A percentile compares a stretch with the other conserved stretches of the same genome.
phyloP scores from a whole-genome alignment of 2,888 invertebrate genomes.

The Drosophila colorata region DNA sequence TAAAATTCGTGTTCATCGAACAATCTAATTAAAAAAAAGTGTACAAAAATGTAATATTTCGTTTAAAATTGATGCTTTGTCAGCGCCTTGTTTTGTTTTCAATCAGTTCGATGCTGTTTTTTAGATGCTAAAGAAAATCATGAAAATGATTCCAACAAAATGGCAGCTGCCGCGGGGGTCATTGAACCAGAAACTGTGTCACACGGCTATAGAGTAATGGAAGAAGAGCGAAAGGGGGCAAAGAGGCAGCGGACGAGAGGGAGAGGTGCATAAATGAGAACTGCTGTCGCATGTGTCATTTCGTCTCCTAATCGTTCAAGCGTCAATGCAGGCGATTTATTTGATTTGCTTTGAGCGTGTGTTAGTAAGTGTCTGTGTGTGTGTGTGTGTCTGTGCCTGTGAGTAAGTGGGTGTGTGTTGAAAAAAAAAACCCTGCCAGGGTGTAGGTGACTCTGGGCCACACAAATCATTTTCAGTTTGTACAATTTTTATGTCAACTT shows the following conservation, averaged over 20 bases:
- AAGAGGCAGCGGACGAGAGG: background rate
- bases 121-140: constrained; percentile 9
- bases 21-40: background rate
- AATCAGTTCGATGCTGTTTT: constrained; percentile 24
- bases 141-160: constrained; percentile 17
- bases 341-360: constrained; percentile 33
- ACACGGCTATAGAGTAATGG: constrained; percentile 1
- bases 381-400: constrained; percentile 1
- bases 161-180: constrained; percentile 24
- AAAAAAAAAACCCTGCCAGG: constrained; percentile 10
- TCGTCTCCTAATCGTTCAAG: constrained; percentile 49
- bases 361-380: background rate
- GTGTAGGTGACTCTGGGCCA: constrained; percentile 20
- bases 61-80: constrained; percentile 13
- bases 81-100: constrained; percentile 12
- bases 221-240: background rate
- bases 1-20: background rate
- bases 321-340: constrained; percentile 54
- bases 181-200: constrained; percentile 40
- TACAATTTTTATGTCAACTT: constrained; percentile 77
- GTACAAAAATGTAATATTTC: background rate
- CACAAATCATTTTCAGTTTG: constrained; percentile 80
- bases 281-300: constrained; percentile 49
- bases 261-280: constrained; percentile 34
- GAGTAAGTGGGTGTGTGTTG: constrained; percentile 2